Conservation (phyloP, 2,888 invertebrate species). For the Kuschelorhynchus macadamiae region DNA sequence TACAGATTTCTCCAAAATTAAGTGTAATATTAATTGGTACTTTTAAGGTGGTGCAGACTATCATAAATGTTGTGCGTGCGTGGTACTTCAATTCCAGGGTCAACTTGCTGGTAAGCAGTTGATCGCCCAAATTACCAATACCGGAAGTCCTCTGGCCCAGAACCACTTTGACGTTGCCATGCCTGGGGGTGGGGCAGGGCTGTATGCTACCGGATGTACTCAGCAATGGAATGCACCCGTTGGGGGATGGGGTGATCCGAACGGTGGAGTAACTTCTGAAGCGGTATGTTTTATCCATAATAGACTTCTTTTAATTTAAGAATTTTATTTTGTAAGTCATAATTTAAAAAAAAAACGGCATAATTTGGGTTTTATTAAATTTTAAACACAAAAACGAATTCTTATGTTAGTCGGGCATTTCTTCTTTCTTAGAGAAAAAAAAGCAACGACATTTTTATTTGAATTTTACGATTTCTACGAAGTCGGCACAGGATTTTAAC, state of each 20-base stretch:
- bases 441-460: too few species aligned
- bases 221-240: conserved; percentile 41
- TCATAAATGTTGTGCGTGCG: conserved; percentile 42
- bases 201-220: conserved; percentile 29
- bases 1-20: too few species aligned
- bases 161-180: conserved; percentile 53
- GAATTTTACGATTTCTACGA: too few species aligned
- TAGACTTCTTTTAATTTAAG: too few species aligned
- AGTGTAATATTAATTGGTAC: too few species aligned
- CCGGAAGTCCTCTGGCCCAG: conserved; percentile 37
- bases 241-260: conserved; percentile 32
- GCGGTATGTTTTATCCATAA: conserved; percentile 20
- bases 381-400: too few species aligned
- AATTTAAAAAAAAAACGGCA: too few species aligned
- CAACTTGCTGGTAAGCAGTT: conserved; percentile 19
- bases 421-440: too few species aligned
- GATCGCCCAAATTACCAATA: conserved; percentile 40
- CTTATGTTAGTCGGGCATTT: too few species aligned
- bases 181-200: conserved; percentile 53
- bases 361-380: too few species aligned
- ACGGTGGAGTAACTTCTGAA: conserved; percentile 14
- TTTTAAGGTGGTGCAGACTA: neutral
- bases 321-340: too few species aligned
- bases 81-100: conserved; percentile 21
- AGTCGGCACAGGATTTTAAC: too few species aligned